These are phyloP conservation scores for Eulemur mongoz DNA, from an alignment of 2,797 vertebrate genomes.

Conservation along the genomic window DNA sequence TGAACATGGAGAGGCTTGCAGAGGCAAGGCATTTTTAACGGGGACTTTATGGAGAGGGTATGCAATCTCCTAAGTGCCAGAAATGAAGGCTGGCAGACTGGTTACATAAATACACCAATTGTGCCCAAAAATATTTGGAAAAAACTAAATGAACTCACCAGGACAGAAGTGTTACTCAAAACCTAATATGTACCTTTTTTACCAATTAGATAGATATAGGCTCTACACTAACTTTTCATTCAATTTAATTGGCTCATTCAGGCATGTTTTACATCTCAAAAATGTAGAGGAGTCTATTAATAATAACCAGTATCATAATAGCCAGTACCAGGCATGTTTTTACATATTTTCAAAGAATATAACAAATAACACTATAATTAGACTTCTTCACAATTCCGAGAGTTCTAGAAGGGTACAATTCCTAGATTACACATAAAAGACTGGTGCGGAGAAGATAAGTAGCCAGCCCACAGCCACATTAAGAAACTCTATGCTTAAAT, in stretches of 20 bases:
- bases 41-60: neutral
- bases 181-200: neutral
- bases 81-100: neutral
- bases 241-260: slow-evolving; percentile 19
- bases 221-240: neutral
- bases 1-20: slow-evolving; percentile 16
- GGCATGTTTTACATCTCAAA: slow-evolving; percentile 45
- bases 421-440: neutral
- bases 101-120: neutral
- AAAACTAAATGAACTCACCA: neutral
- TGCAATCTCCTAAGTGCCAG: neutral
- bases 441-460: neutral
- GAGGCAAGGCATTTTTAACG: slow-evolving; percentile 37
- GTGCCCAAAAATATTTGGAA: neutral
- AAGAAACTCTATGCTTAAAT: neutral
- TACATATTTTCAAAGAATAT: slow-evolving; percentile 24
- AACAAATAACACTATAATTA: slow-evolving; percentile 2
- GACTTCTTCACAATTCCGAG: neutral
- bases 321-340: neutral
- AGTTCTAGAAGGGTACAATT: neutral
- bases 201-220: neutral
- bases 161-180: neutral
- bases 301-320: slow-evolving; percentile 10
- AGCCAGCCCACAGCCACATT: neutral
- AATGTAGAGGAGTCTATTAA: neutral